A percentile compares a stretch with the other conserved stretches of the same genome.
Evolutionary conservation across 2,888 invertebrate genomes (phyloP).

Genomic region (Apeira syringaria): DNA sequence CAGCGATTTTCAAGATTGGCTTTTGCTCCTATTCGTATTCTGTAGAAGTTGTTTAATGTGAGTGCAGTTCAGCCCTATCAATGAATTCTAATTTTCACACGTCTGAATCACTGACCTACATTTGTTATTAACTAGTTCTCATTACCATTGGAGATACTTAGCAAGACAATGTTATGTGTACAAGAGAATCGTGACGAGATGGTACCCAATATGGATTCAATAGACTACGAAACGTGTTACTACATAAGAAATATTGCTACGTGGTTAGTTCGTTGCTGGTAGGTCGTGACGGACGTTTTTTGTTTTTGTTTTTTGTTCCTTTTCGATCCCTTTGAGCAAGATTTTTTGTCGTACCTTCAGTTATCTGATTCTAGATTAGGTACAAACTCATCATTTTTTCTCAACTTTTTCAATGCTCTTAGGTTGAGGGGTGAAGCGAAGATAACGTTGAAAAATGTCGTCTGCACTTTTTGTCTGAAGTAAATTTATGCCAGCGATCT

Average conservation of each 20-base stretch:
- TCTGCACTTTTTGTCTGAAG: constrained; percentile 30
- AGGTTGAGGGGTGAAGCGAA: constrained; percentile 36
- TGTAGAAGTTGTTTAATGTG: too few species aligned
- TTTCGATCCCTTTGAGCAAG: too few species aligned
- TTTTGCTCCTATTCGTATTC: too few species aligned
- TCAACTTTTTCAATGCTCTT: too few species aligned
- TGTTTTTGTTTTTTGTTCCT: constrained; percentile 53
- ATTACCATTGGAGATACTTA: constrained; percentile 30
- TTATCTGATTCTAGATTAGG: constrained; percentile 72
- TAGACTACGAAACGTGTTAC: constrained; percentile 23
- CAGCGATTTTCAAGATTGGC: constrained; percentile 27
- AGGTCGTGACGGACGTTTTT: constrained; percentile 34
- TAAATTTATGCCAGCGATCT: too few species aligned
- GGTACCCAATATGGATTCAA: constrained; percentile 33
- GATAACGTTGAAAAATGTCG: constrained; percentile 44
- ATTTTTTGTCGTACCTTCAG: constrained; percentile 55
- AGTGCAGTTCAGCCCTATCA: constrained; percentile 17
- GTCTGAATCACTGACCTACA: constrained; percentile 34
- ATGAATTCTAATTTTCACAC: constrained; percentile 37
- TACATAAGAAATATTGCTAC: too few species aligned
- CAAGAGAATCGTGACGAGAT: constrained; percentile 27
- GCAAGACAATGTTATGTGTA: constrained; percentile 36
- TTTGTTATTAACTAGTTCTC: constrained; percentile 28
- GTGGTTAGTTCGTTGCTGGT: constrained; percentile 21
- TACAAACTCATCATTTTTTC: constrained; percentile 59